phyloP scores from a whole-genome alignment of 2,113 vertebrate species.

The Anhinga rufa region DNA sequence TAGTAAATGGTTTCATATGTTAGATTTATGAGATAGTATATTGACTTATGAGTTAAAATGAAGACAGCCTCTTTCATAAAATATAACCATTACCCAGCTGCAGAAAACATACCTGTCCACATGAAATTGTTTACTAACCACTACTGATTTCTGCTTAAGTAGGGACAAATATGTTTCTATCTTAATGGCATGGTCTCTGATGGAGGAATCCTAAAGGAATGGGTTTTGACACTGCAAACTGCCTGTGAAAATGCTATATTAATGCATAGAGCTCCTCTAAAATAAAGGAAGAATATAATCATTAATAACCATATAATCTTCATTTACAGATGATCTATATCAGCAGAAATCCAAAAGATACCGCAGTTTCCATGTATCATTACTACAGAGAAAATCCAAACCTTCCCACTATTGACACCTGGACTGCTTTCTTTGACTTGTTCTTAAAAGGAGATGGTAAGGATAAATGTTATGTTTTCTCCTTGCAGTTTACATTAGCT shows the following conservation, averaged over 20 bases:
- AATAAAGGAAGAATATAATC: neutral
- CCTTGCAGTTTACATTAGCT: neutral
- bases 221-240: neutral
- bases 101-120: neutral
- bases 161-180: neutral
- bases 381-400: conserved; percentile 77
- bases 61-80: neutral
- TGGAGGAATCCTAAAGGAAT: neutral
- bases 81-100: neutral
- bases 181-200: fast-evolving
- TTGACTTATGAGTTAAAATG: neutral
- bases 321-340: conserved; percentile 71
- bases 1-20: neutral
- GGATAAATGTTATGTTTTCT: neutral
- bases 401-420: conserved; percentile 66
- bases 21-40: neutral
- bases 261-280: neutral
- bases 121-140: neutral
- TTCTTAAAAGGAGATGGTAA: conserved; percentile 69
- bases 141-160: neutral
- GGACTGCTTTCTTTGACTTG: conserved; percentile 69
- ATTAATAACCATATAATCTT: neutral
- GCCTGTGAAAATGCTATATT: neutral
- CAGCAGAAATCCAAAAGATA: conserved; percentile 75
- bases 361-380: conserved; percentile 74